Conservation (phyloP, 2,888 invertebrate species). For the Drosophila incognita region DNA sequence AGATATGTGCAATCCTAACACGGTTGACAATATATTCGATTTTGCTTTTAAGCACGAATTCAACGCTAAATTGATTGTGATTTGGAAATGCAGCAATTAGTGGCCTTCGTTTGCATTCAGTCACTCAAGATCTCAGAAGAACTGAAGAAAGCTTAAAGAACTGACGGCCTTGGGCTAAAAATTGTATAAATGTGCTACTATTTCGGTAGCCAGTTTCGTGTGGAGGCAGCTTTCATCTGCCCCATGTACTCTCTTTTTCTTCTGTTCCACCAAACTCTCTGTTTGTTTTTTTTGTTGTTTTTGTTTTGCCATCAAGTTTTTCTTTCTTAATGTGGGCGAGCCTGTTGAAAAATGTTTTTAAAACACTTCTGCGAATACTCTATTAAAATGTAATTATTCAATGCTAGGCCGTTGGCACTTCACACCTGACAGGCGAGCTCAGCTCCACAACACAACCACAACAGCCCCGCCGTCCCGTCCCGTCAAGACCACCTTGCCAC, state of each 20-base stretch:
- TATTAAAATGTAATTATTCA: constrained; percentile 83
- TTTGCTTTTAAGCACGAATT: background rate
- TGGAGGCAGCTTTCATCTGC: constrained; percentile 10
- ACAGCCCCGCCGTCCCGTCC: constrained; percentile 1
- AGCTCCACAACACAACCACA: constrained; percentile 18
- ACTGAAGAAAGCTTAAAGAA: background rate
- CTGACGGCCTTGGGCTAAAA: background rate
- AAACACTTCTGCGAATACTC: constrained; percentile 72
- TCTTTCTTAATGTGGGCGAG: constrained; percentile 6
- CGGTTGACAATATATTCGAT: background rate
- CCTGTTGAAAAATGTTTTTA: constrained; percentile 63
- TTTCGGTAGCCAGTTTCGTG: background rate
- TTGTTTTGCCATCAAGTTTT: background rate
- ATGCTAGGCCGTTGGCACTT: constrained; percentile 73
- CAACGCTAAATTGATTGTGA: background rate
- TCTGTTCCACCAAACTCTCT: background rate
- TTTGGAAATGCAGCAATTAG: background rate
- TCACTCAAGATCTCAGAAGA: background rate
- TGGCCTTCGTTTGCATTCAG: background rate
- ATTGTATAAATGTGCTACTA: background rate
- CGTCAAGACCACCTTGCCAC: constrained; percentile 9
- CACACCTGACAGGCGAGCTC: constrained; percentile 58
- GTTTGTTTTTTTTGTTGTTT: background rate
- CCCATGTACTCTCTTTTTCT: background rate
- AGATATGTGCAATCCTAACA: background rate